phyloP scores from a whole-genome alignment of 2,113 vertebrate genomes.

The Amia ocellicauda region DNA sequence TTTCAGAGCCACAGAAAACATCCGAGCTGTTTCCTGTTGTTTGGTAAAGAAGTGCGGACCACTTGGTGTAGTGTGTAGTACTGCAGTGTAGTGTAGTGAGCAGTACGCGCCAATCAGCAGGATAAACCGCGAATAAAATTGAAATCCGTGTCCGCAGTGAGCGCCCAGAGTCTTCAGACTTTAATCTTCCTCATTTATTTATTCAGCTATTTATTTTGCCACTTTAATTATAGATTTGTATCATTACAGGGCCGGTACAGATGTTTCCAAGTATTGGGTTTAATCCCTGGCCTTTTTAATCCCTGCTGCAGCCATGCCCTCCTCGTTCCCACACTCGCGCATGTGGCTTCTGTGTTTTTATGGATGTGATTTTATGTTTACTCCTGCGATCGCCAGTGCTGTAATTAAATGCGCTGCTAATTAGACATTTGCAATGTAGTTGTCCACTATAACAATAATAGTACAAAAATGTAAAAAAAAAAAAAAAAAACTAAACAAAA shows the following conservation, averaged over 20 bases:
- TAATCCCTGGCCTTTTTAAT: neutral
- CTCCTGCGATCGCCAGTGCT: no score
- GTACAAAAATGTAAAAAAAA: no score
- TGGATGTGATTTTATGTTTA: no score
- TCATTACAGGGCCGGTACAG: neutral
- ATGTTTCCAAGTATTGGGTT: neutral
- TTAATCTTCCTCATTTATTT: neutral
- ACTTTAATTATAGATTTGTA: neutral
- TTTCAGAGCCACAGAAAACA: neutral
- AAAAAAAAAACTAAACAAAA: no score
- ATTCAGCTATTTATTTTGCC: no score
- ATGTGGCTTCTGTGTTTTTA: neutral
- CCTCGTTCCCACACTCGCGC: neutral
- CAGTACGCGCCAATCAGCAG: constrained; percentile 31
- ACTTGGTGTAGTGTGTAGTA: no score
- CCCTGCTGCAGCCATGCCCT: neutral
- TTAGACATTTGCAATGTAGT: no score
- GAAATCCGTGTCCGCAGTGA: neutral
- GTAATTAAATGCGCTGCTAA: no score
- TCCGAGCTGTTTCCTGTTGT: constrained; percentile 38
- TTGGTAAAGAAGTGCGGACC: constrained; percentile 11
- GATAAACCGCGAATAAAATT: constrained; percentile 33
- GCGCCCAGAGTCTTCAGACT: neutral
- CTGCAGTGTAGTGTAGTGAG: no score
- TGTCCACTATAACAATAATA: no score